Evolutionary conservation across 2,797 vertebrate genomes (phyloP).

Genomic region (Hydrophis major): DNA sequence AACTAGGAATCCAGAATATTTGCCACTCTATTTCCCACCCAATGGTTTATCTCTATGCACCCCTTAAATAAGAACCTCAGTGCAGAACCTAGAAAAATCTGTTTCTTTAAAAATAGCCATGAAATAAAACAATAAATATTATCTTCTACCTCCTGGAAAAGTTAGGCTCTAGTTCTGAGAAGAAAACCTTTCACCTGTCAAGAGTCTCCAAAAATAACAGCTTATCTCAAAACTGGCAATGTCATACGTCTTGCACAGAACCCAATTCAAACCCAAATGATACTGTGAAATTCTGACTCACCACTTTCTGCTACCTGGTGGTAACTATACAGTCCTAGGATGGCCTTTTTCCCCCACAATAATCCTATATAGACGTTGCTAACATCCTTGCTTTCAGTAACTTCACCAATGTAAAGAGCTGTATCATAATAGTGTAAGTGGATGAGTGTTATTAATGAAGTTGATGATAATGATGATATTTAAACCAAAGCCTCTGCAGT

Average conservation of each 20-base stretch:
- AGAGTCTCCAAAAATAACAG: not conserved
- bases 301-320: conserved; percentile 2
- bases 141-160: not conserved
- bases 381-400: conserved; percentile 21
- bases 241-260: not conserved
- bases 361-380: not conserved
- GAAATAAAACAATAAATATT: not conserved
- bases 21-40: not conserved
- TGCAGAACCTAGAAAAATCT: not conserved
- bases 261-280: not conserved
- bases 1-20: not conserved
- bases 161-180: not conserved
- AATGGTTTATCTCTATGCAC: not conserved
- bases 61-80: not conserved
- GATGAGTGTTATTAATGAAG: conserved; percentile 16
- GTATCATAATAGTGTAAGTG: not conserved
- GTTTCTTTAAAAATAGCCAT: not conserved
- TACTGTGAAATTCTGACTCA: conserved; percentile 8
- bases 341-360: not conserved
- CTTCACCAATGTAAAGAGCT: not conserved
- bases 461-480: not conserved
- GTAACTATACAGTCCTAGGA: conserved; percentile 8
- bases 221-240: not conserved
- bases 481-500: conserved; percentile 4
- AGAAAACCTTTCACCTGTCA: not conserved